Percentiles rank a stretch among this genome's conserved stretches.
Evolutionary conservation across 2,888 invertebrate genomes (phyloP).

Genomic region (Lasioglossum malachurum): DNA sequence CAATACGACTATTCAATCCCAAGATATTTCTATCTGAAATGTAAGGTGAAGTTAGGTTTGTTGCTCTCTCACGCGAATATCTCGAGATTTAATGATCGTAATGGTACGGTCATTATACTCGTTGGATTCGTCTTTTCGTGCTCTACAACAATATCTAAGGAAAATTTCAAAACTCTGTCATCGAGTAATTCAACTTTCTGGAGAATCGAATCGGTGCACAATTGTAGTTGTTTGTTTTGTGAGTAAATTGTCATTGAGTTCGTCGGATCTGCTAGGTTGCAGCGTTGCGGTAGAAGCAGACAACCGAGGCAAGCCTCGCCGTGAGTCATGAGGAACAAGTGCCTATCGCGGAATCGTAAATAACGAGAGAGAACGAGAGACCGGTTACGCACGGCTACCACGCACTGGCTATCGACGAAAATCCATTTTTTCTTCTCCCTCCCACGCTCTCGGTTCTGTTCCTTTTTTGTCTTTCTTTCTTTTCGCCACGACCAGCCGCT

Average conservation of each 20-base stretch:
- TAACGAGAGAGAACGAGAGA: slow-evolving; percentile 27
- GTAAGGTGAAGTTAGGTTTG: neutral
- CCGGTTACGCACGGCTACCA: slow-evolving; percentile 6
- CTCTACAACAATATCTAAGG: neutral
- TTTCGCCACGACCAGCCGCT: neutral
- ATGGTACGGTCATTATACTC: neutral
- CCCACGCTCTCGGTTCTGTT: neutral
- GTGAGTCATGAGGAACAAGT: slow-evolving; percentile 51
- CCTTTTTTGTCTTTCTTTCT: slow-evolving; percentile 23
- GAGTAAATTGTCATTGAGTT: neutral
- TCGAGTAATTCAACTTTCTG: neutral
- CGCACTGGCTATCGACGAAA: slow-evolving; percentile 20
- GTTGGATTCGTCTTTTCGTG: neutral
- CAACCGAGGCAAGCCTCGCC: slow-evolving; percentile 7
- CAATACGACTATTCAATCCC: neutral
- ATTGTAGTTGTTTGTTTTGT: neutral
- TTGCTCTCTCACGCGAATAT: neutral
- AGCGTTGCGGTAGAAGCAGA: neutral
- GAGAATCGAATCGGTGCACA: neutral
- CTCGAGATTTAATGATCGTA: neutral
- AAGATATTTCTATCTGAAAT: neutral
- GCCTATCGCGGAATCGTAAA: slow-evolving; percentile 55
- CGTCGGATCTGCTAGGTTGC: neutral
- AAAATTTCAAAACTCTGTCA: neutral
- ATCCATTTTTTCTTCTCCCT: slow-evolving; percentile 37